Percentiles rank a stretch among this genome's conserved stretches.
phyloP scores from a whole-genome alignment of 1,140 invertebrate species.

The Ctenoplectra terminalis region DNA sequence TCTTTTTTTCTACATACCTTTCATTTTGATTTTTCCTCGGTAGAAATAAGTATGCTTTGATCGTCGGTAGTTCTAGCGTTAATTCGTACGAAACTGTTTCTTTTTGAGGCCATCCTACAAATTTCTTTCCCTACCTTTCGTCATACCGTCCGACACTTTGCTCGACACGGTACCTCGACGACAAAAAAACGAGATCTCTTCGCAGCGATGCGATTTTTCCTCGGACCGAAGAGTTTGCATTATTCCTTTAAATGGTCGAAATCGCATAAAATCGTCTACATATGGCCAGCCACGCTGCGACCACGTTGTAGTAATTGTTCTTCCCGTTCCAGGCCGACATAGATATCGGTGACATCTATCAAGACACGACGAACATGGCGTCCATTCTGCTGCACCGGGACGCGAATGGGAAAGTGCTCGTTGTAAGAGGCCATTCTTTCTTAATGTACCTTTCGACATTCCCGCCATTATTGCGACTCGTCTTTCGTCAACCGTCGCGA shows the following conservation, averaged over 20 bases:
- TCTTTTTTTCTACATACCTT: too few relatives aligned
- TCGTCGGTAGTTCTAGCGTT: too few relatives aligned
- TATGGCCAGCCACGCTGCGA: background rate
- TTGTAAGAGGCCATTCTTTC: slow-evolving; percentile 87
- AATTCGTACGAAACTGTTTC: too few relatives aligned
- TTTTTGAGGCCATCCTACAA: background rate
- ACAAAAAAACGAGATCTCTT: too few relatives aligned
- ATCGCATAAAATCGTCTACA: background rate
- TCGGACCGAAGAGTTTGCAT: background rate
- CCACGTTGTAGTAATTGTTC: slow-evolving; percentile 31
- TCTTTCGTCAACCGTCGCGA: slow-evolving; percentile 73
- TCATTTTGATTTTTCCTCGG: too few relatives aligned
- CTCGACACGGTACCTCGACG: background rate
- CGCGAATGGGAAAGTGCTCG: slow-evolving; percentile 89
- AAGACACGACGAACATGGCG: slow-evolving; percentile 92
- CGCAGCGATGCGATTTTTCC: background rate
- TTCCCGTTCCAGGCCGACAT: slow-evolving; percentile 83
- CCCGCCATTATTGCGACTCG: slow-evolving; percentile 70
- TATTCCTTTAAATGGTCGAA: slow-evolving; percentile 18
- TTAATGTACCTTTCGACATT: slow-evolving; percentile 75
- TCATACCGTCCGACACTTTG: background rate
- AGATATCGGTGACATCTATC: slow-evolving; percentile 92
- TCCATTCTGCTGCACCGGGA: slow-evolving; percentile 92
- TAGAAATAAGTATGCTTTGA: too few relatives aligned
- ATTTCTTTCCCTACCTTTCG: background rate